phyloP scores from a whole-genome alignment of 2,113 vertebrate genomes.

The Campylomormyrus numenius region DNA sequence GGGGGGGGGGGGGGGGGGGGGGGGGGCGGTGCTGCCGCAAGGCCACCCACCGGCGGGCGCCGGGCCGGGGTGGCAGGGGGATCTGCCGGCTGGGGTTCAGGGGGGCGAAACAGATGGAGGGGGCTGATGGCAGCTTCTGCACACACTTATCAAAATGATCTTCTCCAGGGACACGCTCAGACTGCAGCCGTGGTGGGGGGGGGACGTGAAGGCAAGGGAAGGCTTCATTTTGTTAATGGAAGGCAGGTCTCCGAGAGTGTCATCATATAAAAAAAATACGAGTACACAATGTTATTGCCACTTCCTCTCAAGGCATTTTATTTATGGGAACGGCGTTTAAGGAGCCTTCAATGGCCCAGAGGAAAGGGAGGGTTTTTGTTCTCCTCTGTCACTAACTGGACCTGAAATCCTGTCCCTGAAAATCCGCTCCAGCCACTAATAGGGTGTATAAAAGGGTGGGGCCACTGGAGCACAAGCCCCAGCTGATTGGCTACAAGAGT shows the following conservation, averaged over 20 bases:
- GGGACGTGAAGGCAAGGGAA: neutral
- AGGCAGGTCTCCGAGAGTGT: neutral
- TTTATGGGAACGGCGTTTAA: neutral
- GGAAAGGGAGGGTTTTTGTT: neutral
- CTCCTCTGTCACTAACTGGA: neutral
- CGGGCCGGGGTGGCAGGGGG: too few relatives aligned
- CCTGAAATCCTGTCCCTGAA: neutral
- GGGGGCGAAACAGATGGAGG: conserved; percentile 11
- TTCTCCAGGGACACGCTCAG: conserved; percentile 35
- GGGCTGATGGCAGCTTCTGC: conserved; percentile 7
- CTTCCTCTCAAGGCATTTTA: neutral
- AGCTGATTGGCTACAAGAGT: neutral
- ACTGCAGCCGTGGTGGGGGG: conserved; percentile 24
- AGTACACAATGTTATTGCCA: neutral
- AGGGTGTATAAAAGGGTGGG: neutral
- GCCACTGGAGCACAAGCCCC: neutral
- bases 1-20: too few relatives aligned
- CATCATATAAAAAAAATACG: neutral
- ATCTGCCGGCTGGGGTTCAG: neutral
- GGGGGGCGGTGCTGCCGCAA: too few relatives aligned
- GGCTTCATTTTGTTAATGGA: conserved; percentile 55
- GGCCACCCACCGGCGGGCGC: too few relatives aligned
- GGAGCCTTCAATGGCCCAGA: neutral
- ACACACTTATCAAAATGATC: conserved; percentile 40
- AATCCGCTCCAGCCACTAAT: neutral